Percentiles rank a stretch among this genome's conserved stretches.
Evolutionary conservation across 2,888 invertebrate species (phyloP).

Genomic region (Pollenia amentaria): DNA sequence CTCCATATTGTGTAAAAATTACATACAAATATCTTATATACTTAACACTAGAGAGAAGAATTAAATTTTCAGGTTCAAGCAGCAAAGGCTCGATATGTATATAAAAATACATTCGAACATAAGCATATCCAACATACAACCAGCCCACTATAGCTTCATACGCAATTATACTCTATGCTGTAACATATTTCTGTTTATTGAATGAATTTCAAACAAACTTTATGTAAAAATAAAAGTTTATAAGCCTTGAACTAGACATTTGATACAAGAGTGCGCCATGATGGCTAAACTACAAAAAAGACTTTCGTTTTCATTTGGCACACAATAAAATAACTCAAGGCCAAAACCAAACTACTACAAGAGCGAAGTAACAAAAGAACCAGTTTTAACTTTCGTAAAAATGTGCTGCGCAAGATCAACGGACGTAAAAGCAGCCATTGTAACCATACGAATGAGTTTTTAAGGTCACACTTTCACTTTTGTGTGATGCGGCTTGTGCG

Average conservation of each 20-base stretch:
- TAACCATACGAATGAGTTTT: background rate
- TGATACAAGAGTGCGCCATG: background rate
- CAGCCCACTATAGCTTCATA: too few species aligned
- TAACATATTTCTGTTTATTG: conserved; percentile 20
- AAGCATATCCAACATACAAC: too few species aligned
- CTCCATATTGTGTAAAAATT: too few species aligned
- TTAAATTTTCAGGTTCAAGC: too few species aligned
- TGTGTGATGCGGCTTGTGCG: background rate
- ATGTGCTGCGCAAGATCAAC: conserved; percentile 17
- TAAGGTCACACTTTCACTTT: background rate
- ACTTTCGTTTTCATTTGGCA: conserved; percentile 32
- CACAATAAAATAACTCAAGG: background rate
- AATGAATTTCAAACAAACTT: conserved; percentile 11
- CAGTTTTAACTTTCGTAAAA: conserved; percentile 26
- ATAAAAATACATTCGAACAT: too few species aligned
- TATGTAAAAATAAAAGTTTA: background rate
- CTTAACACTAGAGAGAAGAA: too few species aligned
- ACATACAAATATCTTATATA: too few species aligned
- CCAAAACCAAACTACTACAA: too few species aligned
- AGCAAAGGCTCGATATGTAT: too few species aligned
- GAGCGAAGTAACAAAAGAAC: background rate
- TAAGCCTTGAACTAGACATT: conserved; percentile 6
- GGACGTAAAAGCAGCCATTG: conserved; percentile 3
- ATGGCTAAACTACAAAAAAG: background rate
- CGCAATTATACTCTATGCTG: background rate